Base-by-base conservation (phyloP, 1,140 invertebrate genomes). In the Drosophila parabipectinata region DNA sequence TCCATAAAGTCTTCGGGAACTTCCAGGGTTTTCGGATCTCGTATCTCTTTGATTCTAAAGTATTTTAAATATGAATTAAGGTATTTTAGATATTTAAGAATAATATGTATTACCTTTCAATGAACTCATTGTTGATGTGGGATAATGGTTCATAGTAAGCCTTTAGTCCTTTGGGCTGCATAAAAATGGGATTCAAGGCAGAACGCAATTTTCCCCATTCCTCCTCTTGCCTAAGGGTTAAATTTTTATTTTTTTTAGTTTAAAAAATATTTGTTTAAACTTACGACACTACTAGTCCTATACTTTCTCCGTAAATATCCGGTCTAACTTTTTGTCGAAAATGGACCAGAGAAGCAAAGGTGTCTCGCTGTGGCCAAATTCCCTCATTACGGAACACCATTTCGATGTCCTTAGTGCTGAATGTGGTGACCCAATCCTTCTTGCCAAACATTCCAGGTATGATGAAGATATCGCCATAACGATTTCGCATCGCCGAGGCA, bases 1-100 rank as follows among this genome's bases (percentile, higher is more conserved):
- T 93, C 34, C 94, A 92, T 76, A 95, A 44, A 95, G 62, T 93
- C 91, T 0, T 77, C 84, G 0, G 93, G 93, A 30, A 95, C 90
- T 87, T 94, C 93, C 59, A 93, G n/a, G 0, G 73, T 93, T 37
- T 93, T 87, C 15, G 92, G 72, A 76, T 94, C 91, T 18, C 93
- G 91, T 15, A 94, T 91, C 39, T 90, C 82, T 73, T 84, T 88
- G 10, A 88, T 21, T 12, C 37, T 37, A 39, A 0, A 15, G 26
- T 1, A 58, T 28, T 24, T 15, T 2, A 18, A 2, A 28, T 28
- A 28, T 28, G 1, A 1, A 28, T 18, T 39, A 8, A 21, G 9
- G 21, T 4, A 10, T 18, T 26, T 14, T 1, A 1, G 4, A 28
- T 28, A 18, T 1, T 18, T 21, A 12, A 37, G 3, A 3, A 28